Evolutionary conservation across 2,797 vertebrate species (phyloP).

Genomic region (Phoxinus dragarum): DNA sequence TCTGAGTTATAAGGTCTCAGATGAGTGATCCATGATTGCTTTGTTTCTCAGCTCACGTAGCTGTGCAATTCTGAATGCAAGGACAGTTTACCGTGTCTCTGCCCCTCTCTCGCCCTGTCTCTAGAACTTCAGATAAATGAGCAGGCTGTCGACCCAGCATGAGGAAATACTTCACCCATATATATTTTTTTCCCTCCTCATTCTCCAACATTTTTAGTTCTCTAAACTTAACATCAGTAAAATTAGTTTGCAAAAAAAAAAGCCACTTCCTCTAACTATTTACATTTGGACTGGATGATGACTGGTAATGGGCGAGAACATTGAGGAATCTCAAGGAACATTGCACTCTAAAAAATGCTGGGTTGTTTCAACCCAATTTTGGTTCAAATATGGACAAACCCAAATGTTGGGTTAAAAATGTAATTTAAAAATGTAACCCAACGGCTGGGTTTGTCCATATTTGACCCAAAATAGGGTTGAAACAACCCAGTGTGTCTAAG

Average conservation of each 20-base stretch:
- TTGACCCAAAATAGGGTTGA: no score
- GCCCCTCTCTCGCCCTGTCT: conserved; percentile 32
- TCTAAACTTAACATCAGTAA: background rate
- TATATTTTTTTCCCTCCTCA: conserved; percentile 2
- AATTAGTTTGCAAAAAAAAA: background rate
- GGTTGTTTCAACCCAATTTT: no score
- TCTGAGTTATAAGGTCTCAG: background rate
- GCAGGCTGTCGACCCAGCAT: conserved; percentile 34
- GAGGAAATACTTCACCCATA: conserved; percentile 9
- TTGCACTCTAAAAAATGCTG: no score
- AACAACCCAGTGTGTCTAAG: background rate
- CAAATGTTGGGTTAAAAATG: no score
- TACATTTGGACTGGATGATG: background rate
- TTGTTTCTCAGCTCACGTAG: conserved; percentile 46
- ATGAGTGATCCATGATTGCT: conserved; percentile 24
- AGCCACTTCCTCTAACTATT: background rate
- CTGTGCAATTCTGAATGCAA: conserved; percentile 34
- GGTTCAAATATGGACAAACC: no score
- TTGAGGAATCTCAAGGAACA: background rate
- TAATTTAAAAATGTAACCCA: no score
- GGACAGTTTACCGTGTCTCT: conserved; percentile 42
- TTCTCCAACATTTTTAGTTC: background rate
- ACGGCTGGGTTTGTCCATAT: no score
- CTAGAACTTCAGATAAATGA: conserved; percentile 46
- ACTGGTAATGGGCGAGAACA: background rate